Conservation (phyloP, 2,888 invertebrate genomes). For the Ochropleura leucogaster region DNA sequence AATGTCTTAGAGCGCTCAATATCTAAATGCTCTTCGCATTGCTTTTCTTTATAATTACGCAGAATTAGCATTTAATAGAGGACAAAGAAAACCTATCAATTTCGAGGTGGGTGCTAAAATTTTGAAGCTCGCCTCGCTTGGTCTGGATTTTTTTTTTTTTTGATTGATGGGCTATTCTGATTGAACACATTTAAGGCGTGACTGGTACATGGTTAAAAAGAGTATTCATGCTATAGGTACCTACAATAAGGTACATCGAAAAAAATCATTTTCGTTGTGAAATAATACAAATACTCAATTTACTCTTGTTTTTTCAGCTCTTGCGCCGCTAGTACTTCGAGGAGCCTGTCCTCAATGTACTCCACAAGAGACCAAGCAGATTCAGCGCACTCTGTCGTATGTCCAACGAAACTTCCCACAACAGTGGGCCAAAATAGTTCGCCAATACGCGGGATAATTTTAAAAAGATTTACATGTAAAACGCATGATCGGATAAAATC, state of each 20-base stretch:
- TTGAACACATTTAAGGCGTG: neutral
- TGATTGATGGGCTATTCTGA: no score
- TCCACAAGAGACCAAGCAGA: constrained; percentile 93
- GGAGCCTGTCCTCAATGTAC: constrained; percentile 94
- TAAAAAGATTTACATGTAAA: constrained; percentile 26
- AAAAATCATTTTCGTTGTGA: neutral
- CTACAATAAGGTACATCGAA: no score
- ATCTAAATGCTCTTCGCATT: no score
- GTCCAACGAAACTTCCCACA: constrained; percentile 94
- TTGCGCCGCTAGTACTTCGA: constrained; percentile 93
- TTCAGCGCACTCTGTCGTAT: constrained; percentile 93
- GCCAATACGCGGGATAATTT: constrained; percentile 91
- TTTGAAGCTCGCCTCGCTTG: no score
- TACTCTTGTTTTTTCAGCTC: constrained; percentile 87
- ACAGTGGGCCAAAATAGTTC: constrained; percentile 94
- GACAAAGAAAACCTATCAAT: no score
- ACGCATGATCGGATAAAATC: constrained; percentile 44
- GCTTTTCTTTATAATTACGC: no score
- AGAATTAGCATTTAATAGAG: no score
- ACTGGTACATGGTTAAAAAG: neutral
- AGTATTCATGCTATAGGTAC: neutral
- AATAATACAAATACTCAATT: neutral
- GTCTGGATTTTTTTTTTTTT: no score
- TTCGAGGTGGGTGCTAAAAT: no score
- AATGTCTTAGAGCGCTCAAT: no score